Evolutionary conservation across 2,797 vertebrate species (phyloP).

Genomic region (Craterocephalus amniculus): DNA sequence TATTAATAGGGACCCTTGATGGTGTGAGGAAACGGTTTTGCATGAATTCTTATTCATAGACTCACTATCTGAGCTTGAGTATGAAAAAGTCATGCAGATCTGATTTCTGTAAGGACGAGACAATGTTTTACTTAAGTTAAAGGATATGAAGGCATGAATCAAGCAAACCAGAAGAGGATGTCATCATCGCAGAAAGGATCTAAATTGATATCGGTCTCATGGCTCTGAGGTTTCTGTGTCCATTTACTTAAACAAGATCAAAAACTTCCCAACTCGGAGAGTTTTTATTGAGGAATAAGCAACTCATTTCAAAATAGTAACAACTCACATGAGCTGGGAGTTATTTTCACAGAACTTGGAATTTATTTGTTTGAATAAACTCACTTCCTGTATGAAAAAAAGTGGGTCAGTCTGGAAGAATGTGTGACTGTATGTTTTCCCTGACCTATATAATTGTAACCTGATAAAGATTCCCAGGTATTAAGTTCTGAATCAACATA

Average conservation of each 20-base stretch:
- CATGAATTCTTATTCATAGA: constrained; percentile 14
- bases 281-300: constrained; percentile 19
- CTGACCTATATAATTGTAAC: constrained; percentile 23
- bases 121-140: background rate
- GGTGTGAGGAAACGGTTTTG: constrained; percentile 18
- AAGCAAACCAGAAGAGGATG: constrained; percentile 8
- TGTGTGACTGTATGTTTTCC: constrained; percentile 25
- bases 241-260: constrained; percentile 11
- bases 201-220: constrained; percentile 12
- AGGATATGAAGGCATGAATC: constrained; percentile 3
- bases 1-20: constrained; percentile 13
- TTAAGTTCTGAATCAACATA: background rate
- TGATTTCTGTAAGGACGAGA: constrained; percentile 11
- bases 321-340: constrained; percentile 14
- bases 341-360: constrained; percentile 35
- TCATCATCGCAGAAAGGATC: background rate
- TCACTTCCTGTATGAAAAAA: constrained; percentile 41
- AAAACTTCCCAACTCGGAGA: constrained; percentile 2
- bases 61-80: constrained; percentile 19
- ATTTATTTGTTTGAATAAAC: constrained; percentile 55
- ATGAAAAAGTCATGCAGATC: constrained; percentile 1
- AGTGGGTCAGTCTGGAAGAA: constrained; percentile 51
- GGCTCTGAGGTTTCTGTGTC: constrained; percentile 3
- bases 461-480: constrained; percentile 34
- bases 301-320: constrained; percentile 31